Evolutionary conservation across 2,888 invertebrate genomes (phyloP), one percentile per base, ranked within the genome.

Genomic region (Catocala sponsa): DNA sequence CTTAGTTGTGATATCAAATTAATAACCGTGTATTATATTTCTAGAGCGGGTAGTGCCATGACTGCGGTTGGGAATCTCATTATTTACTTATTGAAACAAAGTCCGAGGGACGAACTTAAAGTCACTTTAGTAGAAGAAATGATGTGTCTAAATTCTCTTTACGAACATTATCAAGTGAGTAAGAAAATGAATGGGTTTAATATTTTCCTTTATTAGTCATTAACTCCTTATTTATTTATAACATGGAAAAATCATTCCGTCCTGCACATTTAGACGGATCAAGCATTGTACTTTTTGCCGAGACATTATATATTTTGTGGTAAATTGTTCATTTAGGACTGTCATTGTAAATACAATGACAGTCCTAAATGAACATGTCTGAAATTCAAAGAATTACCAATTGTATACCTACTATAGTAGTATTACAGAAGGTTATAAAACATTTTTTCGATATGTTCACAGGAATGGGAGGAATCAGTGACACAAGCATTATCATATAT

Each of bases 381-480:
- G 2, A 25, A 25, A 4, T 25, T 25, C 25, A 4, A 25, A 25
- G 25, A 25, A 25, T 25, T 25, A 25, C 25, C 25, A 25, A 25
- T 2, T 25, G 4, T 4, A 25, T 1, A 25, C 25, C 25, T 25
- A 25, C 25, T 25, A 25, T 25, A 25, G 25, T 25, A 25, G 25
- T 25, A 25, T 25, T 25, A 25, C 25, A 25, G 25, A 25, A 25
- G 25, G 25, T 25, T 25, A 25, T 25, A 25, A 25, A 25, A 25
- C 25, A 25, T 25, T 25, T 25, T 25, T 25, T 25, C 35, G 55
- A 55, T 47, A 13, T 54, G 1, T 57, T 63, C 88, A 53, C 80
- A 97, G 97, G 97, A 96, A 79, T 98, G 98, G 97, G 97, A 98
- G 84, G 98, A 98, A 86, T 94, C 96, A 4, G 95, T 96, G 1